Evolutionary conservation across 2,797 vertebrate genomes (phyloP).

Genomic region (Betta splendens): DNA sequence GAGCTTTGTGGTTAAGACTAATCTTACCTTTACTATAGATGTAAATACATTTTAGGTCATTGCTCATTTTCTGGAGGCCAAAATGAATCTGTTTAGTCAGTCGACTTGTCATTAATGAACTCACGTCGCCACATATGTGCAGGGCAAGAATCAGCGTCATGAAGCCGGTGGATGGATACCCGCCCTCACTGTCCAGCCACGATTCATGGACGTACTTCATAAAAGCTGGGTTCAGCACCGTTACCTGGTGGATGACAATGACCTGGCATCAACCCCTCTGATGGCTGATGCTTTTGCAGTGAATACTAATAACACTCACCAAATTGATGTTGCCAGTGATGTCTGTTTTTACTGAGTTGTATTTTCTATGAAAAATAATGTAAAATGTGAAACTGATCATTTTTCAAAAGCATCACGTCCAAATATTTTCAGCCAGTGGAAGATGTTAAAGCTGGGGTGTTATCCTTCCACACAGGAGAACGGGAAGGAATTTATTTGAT

Average conservation of each 20-base stretch:
- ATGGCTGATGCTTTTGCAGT: neutral
- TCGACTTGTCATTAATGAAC: too few species aligned
- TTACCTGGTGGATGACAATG: too few species aligned
- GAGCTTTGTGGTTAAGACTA: too few species aligned
- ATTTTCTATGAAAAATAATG: slow-evolving; percentile 20
- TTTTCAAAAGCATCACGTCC: neutral
- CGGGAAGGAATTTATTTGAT: too few species aligned
- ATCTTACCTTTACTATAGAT: too few species aligned
- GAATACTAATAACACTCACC: slow-evolving; percentile 27
- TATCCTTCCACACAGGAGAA: too few species aligned
- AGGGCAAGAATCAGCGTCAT: slow-evolving; percentile 38
- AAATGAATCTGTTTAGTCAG: too few species aligned
- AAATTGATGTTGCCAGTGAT: slow-evolving; percentile 42
- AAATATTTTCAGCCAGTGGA: too few species aligned
- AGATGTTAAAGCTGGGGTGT: too few species aligned
- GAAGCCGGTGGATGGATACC: slow-evolving; percentile 57
- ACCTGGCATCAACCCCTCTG: neutral
- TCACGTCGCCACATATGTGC: slow-evolving; percentile 50
- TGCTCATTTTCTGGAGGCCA: too few species aligned
- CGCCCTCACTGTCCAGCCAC: slow-evolving; percentile 24
- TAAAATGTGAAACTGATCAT: neutral
- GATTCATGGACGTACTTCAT: slow-evolving; percentile 38
- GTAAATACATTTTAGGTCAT: too few species aligned
- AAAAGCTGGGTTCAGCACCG: slow-evolving; percentile 47
- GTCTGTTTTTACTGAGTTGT: neutral